Percentiles rank a stretch among this genome's conserved stretches.
phyloP scores from a whole-genome alignment of 2,797 vertebrate genomes.

The Enteromius anoplus region DNA sequence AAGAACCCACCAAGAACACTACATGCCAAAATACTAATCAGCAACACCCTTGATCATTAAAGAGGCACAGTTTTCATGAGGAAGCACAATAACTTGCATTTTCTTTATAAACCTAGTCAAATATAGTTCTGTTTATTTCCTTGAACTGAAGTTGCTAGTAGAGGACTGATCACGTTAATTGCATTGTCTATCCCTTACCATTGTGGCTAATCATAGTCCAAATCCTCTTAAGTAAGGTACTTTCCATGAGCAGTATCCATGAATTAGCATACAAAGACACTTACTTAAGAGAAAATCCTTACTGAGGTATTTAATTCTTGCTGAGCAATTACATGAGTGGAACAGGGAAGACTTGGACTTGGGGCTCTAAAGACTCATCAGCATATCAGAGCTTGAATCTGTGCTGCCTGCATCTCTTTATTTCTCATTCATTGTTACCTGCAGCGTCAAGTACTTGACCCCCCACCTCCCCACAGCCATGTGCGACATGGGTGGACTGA shows the following conservation, averaged over 20 bases:
- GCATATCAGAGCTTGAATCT: not conserved
- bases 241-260: constrained; percentile 77
- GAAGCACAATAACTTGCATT: not conserved
- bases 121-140: not conserved
- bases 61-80: not conserved
- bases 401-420: not conserved
- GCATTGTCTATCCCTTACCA: constrained; percentile 55
- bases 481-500: constrained; percentile 83
- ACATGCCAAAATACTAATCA: not conserved
- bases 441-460: constrained; percentile 49
- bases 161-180: not conserved
- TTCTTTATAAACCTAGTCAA: not conserved
- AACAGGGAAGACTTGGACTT: constrained; percentile 44
- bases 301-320: constrained; percentile 74
- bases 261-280: constrained; percentile 76
- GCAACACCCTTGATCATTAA: not conserved
- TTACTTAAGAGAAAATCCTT: constrained; percentile 81
- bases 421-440: not conserved
- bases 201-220: constrained; percentile 80
- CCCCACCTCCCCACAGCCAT: constrained; percentile 62
- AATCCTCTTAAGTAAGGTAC: constrained; percentile 90
- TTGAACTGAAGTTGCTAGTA: not conserved
- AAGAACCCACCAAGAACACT: not conserved
- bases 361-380: constrained; percentile 35
- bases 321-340: constrained; percentile 64